Percentiles rank a stretch among this genome's conserved stretches.
phyloP scores from a whole-genome alignment of 2,888 invertebrate genomes.

The Eilema caniola region DNA sequence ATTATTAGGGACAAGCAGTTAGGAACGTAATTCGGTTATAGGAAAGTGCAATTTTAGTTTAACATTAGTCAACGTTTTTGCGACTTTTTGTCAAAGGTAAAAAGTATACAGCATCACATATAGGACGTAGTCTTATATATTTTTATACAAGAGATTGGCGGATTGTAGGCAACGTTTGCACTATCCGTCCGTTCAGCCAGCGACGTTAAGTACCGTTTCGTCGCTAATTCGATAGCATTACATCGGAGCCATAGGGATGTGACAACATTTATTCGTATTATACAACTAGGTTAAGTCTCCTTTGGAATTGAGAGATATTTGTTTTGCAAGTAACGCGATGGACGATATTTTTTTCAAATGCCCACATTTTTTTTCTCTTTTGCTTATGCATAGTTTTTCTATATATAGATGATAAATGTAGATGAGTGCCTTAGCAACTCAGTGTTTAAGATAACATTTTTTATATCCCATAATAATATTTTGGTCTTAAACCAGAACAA shows the following conservation, averaged over 20 bases:
- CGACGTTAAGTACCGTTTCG: slow-evolving; percentile 40
- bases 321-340: slow-evolving; percentile 77
- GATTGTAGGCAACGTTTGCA: slow-evolving; percentile 22
- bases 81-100: slow-evolving; percentile 34
- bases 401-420: slow-evolving; percentile 77
- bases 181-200: slow-evolving; percentile 22
- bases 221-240: slow-evolving; percentile 62
- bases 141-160: slow-evolving; percentile 30
- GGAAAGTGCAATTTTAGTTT: slow-evolving; percentile 33
- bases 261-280: slow-evolving; percentile 84
- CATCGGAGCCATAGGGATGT: slow-evolving; percentile 78
- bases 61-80: slow-evolving; percentile 20
- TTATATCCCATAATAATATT: slow-evolving; percentile 62
- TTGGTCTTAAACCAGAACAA: slow-evolving; percentile 55
- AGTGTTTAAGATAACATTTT: slow-evolving; percentile 74
- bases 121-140: slow-evolving; percentile 24
- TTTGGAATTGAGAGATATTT: slow-evolving; percentile 81
- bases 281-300: slow-evolving; percentile 78
- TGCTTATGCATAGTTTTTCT: slow-evolving; percentile 76
- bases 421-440: slow-evolving; percentile 87
- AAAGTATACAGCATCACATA: slow-evolving; percentile 34
- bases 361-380: slow-evolving; percentile 61
- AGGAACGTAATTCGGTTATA: slow-evolving; percentile 21
- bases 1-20: slow-evolving; percentile 13
- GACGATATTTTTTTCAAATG: slow-evolving; percentile 70